Evolutionary conservation across 2,113 vertebrate genomes (phyloP).

Genomic region (Ceyx melanurus): DNA sequence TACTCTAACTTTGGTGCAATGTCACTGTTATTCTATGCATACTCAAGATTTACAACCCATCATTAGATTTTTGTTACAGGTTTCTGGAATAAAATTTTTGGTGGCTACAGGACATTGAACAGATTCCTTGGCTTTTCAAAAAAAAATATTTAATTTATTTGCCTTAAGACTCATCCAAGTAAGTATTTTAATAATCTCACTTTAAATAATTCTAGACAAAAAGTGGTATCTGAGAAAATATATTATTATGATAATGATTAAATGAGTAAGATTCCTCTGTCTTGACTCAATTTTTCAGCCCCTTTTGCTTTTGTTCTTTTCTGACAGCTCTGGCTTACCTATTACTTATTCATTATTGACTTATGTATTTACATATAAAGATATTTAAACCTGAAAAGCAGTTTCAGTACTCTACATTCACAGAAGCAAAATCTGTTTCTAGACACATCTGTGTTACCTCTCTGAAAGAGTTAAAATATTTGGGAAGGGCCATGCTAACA

Average conservation of each 20-base stretch:
- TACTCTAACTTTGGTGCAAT: background rate
- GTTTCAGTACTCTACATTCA: background rate
- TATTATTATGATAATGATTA: background rate
- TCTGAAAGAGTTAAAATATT: constrained; percentile 16
- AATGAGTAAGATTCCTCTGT: background rate
- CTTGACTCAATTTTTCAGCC: background rate
- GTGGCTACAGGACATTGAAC: background rate
- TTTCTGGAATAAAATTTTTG: background rate
- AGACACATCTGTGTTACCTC: background rate
- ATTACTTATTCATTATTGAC: background rate
- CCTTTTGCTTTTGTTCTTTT: background rate
- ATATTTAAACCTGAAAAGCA: background rate
- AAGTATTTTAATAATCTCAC: background rate
- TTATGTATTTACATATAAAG: background rate
- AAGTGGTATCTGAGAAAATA: background rate
- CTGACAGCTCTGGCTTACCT: background rate
- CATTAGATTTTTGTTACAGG: background rate
- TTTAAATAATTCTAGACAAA: background rate
- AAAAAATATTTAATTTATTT: background rate
- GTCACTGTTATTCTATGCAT: background rate
- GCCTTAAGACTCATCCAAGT: background rate
- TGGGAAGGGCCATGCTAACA: background rate
- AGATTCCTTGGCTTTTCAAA: background rate
- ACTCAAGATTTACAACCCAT: background rate
- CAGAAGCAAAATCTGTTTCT: background rate